Evolutionary conservation across 2,797 vertebrate species (phyloP).

Genomic region (Strix occidentalis): DNA sequence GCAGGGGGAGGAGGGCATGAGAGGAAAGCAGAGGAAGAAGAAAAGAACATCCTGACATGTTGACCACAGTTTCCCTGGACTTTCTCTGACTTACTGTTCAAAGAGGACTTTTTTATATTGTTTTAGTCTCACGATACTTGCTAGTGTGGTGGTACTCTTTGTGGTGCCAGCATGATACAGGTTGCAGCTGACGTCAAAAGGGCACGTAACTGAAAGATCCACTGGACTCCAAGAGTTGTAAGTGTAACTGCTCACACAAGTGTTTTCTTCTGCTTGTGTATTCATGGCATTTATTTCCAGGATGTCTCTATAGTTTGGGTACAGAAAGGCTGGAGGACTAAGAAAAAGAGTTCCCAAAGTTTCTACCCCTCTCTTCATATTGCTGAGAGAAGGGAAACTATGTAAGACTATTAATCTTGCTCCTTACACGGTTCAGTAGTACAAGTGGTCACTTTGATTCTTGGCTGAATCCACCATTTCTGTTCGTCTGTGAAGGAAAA

Average conservation of each 20-base stretch:
- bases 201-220: not conserved
- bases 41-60: not conserved
- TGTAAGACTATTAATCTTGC: not conserved
- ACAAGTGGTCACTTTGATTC: not conserved
- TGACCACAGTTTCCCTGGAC: not conserved
- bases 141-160: not conserved
- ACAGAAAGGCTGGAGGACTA: not conserved
- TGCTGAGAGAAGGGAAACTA: not conserved
- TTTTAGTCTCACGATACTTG: not conserved
- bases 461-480: not conserved
- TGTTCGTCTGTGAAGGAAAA: not conserved
- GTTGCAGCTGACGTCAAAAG: not conserved
- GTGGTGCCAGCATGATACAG: not conserved
- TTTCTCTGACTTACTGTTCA: not conserved
- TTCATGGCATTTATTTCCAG: not conserved
- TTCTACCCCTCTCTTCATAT: not conserved
- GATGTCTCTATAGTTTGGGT: not conserved
- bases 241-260: not conserved
- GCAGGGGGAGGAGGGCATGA: not conserved
- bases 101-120: not conserved
- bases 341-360: not conserved
- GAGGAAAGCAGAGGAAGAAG: not conserved
- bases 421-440: not conserved
- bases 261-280: not conserved
- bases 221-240: not conserved